A percentile compares a stretch with the other conserved stretches of the same genome.
Conservation (phyloP, 2,797 vertebrate species). For the Hybognathus amarus region DNA sequence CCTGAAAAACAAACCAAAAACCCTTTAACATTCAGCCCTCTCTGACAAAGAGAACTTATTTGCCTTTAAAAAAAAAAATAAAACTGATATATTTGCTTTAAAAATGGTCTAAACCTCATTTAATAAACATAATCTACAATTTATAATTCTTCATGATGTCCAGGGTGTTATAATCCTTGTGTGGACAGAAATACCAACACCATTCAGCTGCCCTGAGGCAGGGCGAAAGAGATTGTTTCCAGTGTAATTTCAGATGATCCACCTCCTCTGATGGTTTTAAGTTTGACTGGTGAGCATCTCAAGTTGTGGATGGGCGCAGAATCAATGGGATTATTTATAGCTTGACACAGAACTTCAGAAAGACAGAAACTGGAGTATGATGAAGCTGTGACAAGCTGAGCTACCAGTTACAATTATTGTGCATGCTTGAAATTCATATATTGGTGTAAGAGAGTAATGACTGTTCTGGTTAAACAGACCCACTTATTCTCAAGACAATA, state of each 20-base stretch:
- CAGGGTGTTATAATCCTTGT: neutral
- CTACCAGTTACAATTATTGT: neutral
- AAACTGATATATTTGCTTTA: neutral
- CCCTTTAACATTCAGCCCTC: neutral
- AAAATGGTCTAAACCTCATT: neutral
- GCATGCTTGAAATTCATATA: neutral
- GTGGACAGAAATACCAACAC: neutral
- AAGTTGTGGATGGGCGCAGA: constrained; percentile 17
- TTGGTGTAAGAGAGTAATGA: neutral
- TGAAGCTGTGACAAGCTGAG: neutral
- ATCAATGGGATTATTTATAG: constrained; percentile 19
- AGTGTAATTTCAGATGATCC: constrained; percentile 31
- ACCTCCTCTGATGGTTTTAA: constrained; percentile 19
- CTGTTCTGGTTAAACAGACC: neutral
- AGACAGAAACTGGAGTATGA: constrained; percentile 1
- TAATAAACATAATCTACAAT: neutral
- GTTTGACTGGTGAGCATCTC: constrained; percentile 6
- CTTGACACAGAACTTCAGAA: neutral
- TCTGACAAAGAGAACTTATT: neutral
- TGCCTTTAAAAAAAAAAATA: neutral
- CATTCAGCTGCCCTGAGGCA: neutral
- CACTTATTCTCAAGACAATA: neutral
- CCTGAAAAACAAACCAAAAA: neutral
- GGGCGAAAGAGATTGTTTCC: constrained; percentile 23
- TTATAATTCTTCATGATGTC: neutral